A percentile compares a stretch with the other conserved stretches of the same genome.
Evolutionary conservation across 2,113 vertebrate species (phyloP).

Genomic region (Pterocles burchelli): DNA sequence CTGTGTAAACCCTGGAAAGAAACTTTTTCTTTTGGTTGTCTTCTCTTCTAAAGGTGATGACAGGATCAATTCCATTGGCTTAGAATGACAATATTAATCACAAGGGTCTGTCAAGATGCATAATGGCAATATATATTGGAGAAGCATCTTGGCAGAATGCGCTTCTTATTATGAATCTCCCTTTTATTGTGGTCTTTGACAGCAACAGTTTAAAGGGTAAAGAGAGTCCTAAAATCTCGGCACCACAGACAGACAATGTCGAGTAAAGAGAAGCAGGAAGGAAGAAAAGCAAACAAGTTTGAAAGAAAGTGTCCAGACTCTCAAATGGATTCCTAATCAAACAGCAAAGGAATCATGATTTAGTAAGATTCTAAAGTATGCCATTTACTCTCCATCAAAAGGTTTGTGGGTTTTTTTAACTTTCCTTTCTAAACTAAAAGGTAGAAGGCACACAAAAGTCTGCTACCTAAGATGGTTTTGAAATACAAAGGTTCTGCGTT

Average conservation of each 20-base stretch:
- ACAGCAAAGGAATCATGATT: constrained; percentile 47
- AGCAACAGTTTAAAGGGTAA: constrained; percentile 35
- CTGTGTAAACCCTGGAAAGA: constrained; percentile 30
- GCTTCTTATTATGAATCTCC: neutral
- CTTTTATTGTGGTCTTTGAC: constrained; percentile 29
- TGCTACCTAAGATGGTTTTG: constrained; percentile 52
- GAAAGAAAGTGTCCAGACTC: constrained; percentile 54
- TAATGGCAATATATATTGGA: constrained; percentile 27
- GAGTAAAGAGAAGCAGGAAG: constrained; percentile 30
- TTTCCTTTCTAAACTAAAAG: constrained; percentile 54
- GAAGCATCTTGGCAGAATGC: neutral
- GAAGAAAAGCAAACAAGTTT: constrained; percentile 53
- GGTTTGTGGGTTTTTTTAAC: constrained; percentile 14
- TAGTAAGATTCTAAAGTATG: constrained; percentile 52
- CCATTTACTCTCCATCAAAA: constrained; percentile 61
- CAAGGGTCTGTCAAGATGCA: constrained; percentile 35
- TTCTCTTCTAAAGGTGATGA: constrained; percentile 47
- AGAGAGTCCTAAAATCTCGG: constrained; percentile 17
- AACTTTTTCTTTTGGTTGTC: constrained; percentile 17
- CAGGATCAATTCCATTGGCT: constrained; percentile 61
- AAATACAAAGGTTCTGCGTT: constrained; percentile 51
- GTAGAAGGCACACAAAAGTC: constrained; percentile 48
- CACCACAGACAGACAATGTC: constrained; percentile 44
- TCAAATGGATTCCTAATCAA: constrained; percentile 53
- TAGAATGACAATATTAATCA: constrained; percentile 61